phyloP scores from a whole-genome alignment of 2,797 vertebrate genomes.

The Cyprinodon diabolis region DNA sequence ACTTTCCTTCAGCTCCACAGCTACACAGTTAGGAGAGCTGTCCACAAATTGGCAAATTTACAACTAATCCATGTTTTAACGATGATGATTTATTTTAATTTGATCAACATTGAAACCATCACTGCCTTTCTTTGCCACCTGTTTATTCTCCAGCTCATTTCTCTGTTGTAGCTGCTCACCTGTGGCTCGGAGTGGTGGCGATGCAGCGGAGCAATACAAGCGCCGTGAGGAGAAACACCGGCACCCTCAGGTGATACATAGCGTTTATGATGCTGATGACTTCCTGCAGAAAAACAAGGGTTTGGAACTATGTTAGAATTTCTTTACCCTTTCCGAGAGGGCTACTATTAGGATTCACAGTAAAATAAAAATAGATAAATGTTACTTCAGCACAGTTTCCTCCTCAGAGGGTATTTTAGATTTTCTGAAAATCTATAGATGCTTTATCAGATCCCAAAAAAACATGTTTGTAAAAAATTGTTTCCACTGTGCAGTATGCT shows the following conservation, averaged over 20 bases:
- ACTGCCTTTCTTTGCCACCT: background rate
- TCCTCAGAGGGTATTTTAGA: too few relatives aligned
- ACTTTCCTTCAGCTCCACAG: slow-evolving; percentile 36
- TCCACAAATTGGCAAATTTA: slow-evolving; percentile 6
- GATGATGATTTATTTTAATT: background rate
- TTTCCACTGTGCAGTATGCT: too few relatives aligned
- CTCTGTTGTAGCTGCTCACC: slow-evolving; percentile 71
- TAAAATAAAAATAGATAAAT: too few relatives aligned
- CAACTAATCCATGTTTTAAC: too few relatives aligned
- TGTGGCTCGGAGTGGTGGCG: slow-evolving; percentile 80
- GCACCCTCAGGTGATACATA: slow-evolving; percentile 84
- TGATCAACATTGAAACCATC: background rate
- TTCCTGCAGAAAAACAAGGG: slow-evolving; percentile 21
- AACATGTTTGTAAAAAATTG: too few relatives aligned
- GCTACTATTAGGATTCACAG: too few relatives aligned
- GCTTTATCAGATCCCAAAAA: too few relatives aligned
- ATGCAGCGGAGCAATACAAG: slow-evolving; percentile 79
- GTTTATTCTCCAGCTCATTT: background rate
- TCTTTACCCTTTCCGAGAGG: too few relatives aligned
- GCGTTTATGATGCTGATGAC: slow-evolving; percentile 25
- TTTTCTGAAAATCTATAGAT: too few relatives aligned
- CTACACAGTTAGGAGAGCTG: background rate
- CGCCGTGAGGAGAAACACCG: slow-evolving; percentile 76
- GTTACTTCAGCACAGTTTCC: too few relatives aligned
- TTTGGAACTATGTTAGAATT: too few relatives aligned